phyloP scores from a whole-genome alignment of 2,113 vertebrate genomes.

The Chamaetylas fuelleborni region DNA sequence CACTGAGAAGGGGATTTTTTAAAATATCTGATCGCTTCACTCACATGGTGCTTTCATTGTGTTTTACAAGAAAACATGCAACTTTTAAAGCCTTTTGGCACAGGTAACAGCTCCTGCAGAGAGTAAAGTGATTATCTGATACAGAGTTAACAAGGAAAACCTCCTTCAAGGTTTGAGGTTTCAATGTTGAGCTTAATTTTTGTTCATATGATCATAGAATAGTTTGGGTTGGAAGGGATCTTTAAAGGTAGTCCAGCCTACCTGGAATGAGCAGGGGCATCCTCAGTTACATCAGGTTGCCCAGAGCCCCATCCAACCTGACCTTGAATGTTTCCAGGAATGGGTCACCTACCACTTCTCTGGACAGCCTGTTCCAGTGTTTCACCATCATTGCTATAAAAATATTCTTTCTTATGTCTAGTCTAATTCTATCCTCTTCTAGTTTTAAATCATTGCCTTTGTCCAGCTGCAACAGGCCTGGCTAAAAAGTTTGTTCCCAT shows the following conservation, averaged over 20 bases:
- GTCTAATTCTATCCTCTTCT: neutral
- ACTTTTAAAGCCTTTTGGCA: constrained; percentile 50
- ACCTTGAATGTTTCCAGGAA: neutral
- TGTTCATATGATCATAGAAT: neutral
- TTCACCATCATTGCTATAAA: neutral
- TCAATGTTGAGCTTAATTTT: neutral
- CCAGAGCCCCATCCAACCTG: neutral
- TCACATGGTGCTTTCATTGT: neutral
- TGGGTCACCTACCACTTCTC: neutral
- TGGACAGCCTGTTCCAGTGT: neutral
- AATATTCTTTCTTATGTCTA: neutral
- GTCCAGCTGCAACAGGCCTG: neutral
- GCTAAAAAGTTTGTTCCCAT: neutral
- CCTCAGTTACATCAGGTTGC: neutral
- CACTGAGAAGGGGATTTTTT: neutral
- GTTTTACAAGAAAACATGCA: neutral
- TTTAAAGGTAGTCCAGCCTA: neutral
- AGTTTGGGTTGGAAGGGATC: neutral
- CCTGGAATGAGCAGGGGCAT: neutral
- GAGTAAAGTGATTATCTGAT: constrained; percentile 14
- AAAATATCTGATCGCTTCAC: neutral
- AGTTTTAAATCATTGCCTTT: neutral
- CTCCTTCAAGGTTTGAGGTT: constrained; percentile 11
- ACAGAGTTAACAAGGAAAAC: neutral
- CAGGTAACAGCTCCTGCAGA: constrained; percentile 22